Evolutionary conservation across 2,113 vertebrate genomes (phyloP).

Genomic region (Lamprotornis superbus): DNA sequence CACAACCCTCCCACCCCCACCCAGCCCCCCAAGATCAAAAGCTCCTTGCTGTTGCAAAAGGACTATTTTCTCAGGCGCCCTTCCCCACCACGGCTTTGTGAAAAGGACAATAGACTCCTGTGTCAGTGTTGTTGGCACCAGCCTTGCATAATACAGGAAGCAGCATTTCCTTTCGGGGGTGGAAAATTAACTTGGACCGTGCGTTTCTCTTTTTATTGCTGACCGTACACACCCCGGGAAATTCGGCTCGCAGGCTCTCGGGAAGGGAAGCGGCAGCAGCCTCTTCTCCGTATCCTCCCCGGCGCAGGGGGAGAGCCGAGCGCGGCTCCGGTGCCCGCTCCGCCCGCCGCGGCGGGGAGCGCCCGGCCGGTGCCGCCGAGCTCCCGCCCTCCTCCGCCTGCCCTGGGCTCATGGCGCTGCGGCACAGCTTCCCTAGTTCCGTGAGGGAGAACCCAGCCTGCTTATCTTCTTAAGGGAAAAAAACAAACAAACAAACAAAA

Average conservation of each 20-base stretch:
- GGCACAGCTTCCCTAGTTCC: neutral
- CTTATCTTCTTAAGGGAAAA: neutral
- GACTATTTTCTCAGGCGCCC: slow-evolving; percentile 78
- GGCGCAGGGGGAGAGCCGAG: neutral
- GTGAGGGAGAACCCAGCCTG: neutral
- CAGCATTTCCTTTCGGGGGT: slow-evolving; percentile 81
- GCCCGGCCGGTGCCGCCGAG: neutral
- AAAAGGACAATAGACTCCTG: slow-evolving; percentile 78
- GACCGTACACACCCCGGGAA: slow-evolving; percentile 82
- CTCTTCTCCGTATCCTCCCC: slow-evolving; percentile 44
- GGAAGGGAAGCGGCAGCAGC: slow-evolving; percentile 66
- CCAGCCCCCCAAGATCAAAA: slow-evolving; percentile 70
- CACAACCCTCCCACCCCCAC: too few species aligned
- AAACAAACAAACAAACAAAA: neutral
- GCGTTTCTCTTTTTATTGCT: slow-evolving; percentile 82
- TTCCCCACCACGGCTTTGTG: slow-evolving; percentile 77
- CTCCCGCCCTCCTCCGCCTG: neutral
- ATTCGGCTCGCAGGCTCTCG: slow-evolving; percentile 64
- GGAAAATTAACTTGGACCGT: slow-evolving; percentile 83
- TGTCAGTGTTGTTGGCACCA: slow-evolving; percentile 80
- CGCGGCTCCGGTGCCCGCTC: neutral
- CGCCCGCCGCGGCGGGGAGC: neutral
- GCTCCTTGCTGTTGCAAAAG: slow-evolving; percentile 47
- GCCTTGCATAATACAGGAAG: slow-evolving; percentile 82
- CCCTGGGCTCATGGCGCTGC: neutral